Conservation (phyloP, 2,113 vertebrate species). For the Synchiropus splendidus region DNA sequence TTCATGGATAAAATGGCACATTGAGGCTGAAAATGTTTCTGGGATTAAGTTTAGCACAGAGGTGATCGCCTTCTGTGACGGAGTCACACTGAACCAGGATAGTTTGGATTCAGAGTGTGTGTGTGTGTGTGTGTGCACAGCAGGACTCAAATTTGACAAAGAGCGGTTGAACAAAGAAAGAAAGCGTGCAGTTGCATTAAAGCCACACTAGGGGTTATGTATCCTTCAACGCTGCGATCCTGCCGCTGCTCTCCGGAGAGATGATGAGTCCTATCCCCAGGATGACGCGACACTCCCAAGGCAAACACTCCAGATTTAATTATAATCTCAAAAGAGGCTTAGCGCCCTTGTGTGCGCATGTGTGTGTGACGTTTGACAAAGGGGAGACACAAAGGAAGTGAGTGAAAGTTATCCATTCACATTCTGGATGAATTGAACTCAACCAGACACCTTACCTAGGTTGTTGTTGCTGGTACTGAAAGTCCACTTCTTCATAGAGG, state of each 20-base stretch:
- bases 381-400: conserved; percentile 33
- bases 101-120: background rate
- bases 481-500: conserved; percentile 75
- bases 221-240: conserved; percentile 20
- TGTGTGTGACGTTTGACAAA: conserved; percentile 8
- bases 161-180: conserved; percentile 22
- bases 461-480: conserved; percentile 70
- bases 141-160: conserved; percentile 14
- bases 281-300: conserved; percentile 64
- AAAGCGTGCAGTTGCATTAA: conserved; percentile 19
- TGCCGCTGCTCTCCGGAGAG: conserved; percentile 48
- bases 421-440: background rate
- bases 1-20: no score
- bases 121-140: background rate
- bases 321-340: conserved; percentile 69
- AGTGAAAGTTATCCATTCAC: conserved; percentile 22
- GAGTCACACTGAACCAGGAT: background rate
- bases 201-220: conserved; percentile 27
- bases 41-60: background rate
- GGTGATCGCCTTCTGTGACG: background rate
- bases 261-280: conserved; percentile 58
- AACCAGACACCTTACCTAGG: conserved; percentile 70
- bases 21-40: no score
- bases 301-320: conserved; percentile 74
- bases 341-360: conserved; percentile 34